Percentiles rank a stretch among this genome's conserved stretches.
phyloP scores from a whole-genome alignment of 92 coral and sea anemone species.

The Blastomussa wellsi region DNA sequence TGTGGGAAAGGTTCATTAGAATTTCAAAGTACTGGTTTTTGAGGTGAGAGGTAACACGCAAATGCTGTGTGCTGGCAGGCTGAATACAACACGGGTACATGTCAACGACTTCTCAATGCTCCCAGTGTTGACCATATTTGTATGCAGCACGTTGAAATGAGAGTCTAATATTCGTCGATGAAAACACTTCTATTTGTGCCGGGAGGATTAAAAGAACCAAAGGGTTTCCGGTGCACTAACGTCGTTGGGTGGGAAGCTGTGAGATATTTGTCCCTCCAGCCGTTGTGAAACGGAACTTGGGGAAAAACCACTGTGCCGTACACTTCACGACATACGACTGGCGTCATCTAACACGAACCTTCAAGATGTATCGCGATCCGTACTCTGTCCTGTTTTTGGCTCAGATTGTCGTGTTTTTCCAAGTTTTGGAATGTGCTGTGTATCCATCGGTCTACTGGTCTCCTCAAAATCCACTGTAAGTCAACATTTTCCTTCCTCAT shows the following conservation, averaged over 20 bases:
- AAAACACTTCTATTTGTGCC: conserved; percentile 36
- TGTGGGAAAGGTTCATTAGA: background rate
- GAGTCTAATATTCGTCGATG: conserved; percentile 32
- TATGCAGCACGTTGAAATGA: background rate
- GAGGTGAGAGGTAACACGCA: conserved; percentile 14
- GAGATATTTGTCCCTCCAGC: conserved; percentile 40
- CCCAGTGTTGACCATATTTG: conserved; percentile 19
- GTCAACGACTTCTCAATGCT: conserved; percentile 13
- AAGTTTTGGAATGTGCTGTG: conserved; percentile 48
- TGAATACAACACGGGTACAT: background rate
- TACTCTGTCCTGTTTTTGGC: conserved; percentile 20
- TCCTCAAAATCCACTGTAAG: conserved; percentile 86
- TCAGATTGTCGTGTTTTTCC: conserved; percentile 39
- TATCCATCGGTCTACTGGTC: conserved; percentile 83
- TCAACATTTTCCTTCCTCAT: conserved; percentile 26
- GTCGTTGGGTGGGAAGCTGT: conserved; percentile 41
- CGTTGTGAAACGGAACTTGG: conserved; percentile 39
- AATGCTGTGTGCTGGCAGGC: background rate
- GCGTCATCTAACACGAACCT: conserved; percentile 4
- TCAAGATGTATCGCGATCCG: conserved; percentile 6
- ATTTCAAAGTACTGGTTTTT: conserved; percentile 4
- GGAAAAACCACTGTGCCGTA: conserved; percentile 35
- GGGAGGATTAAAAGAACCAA: conserved; percentile 32
- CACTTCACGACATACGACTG: conserved; percentile 26
- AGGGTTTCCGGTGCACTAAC: conserved; percentile 34